Evolutionary conservation across 2,113 vertebrate genomes (phyloP).

Genomic region (Zapornia atra): DNA sequence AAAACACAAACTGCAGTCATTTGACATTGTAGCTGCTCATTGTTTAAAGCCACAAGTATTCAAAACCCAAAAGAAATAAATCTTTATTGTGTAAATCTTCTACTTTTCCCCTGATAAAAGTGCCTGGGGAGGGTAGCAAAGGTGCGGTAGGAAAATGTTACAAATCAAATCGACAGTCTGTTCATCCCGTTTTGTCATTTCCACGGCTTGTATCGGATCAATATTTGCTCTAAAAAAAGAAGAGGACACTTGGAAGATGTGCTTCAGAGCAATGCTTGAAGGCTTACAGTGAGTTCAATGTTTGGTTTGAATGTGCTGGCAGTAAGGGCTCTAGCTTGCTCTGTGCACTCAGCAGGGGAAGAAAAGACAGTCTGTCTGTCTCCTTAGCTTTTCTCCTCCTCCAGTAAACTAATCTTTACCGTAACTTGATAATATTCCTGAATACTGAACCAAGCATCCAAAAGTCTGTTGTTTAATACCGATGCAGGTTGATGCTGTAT

Average conservation of each 20-base stretch:
- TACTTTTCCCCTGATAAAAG: neutral
- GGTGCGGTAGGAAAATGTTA: neutral
- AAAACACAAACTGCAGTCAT: neutral
- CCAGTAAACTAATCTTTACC: neutral
- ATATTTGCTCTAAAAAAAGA: neutral
- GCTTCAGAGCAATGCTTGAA: neutral
- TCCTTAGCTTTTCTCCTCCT: neutral
- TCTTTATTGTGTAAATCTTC: neutral
- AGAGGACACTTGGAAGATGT: neutral
- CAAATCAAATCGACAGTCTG: neutral
- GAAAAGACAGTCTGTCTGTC: neutral
- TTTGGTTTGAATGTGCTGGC: neutral
- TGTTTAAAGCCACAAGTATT: neutral
- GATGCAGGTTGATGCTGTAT: neutral
- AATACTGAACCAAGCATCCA: neutral
- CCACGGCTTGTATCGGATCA: neutral
- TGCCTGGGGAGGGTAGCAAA: neutral
- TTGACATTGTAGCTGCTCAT: neutral
- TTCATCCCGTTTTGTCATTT: neutral
- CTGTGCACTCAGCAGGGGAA: neutral
- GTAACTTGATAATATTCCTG: neutral
- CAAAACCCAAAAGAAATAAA: neutral
- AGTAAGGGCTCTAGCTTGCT: neutral
- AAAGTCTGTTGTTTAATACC: neutral
- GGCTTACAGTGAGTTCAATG: neutral